Base-by-base conservation (phyloP, 2,797 vertebrate genomes). In the Pseudochirops cupreus region DNA sequence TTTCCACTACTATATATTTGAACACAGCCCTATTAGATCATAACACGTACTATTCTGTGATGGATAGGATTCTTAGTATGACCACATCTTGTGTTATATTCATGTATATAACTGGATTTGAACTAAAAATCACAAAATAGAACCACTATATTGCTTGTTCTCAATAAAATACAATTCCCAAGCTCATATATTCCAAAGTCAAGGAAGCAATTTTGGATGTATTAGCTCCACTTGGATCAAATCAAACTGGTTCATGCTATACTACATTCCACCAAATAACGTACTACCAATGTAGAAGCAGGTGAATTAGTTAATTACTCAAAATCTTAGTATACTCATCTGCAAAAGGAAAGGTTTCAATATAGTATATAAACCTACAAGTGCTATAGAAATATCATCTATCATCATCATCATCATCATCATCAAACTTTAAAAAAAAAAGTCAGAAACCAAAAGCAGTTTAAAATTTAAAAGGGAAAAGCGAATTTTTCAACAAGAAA, bases 401-500 rank as follows among this genome's bases (percentile, higher is more conserved):
- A 39, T 58, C 4, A 11, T 58, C 29, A 62, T 46, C 67, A 39
- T 58, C 4, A 11, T 58, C 29, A 62, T 46, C 67, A 87, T 87
- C 39, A 74, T 96, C 67, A 97, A 89, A 92, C 91, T 94, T 92
- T 14, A 74, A 91, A 96, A 26, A 90, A 96, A 74, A 74, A 74
- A 96, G 67, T 92, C 95, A 96, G 97, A 97, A 94, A 52, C 92
- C 91, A 91, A 96, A 94, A 94, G 31, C 29, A 96, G 52, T 97
- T 97, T 94, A 94, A 74, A 97, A 95, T 97, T 54, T 54, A 97
- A 97, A 97, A 95, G 91, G 92, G 56, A 94, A 95, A 96, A 91
- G 52, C 94, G 97, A 97, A 98, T 97, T 94, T 93, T 92, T 94
- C 95, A 97, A 97, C 26, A 97, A 93, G 31, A 97, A 97, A 96